Evolutionary conservation across 2,888 invertebrate genomes (phyloP), one percentile per base, ranked within the genome.

Genomic region (Agonopterix alstromeriana): DNA sequence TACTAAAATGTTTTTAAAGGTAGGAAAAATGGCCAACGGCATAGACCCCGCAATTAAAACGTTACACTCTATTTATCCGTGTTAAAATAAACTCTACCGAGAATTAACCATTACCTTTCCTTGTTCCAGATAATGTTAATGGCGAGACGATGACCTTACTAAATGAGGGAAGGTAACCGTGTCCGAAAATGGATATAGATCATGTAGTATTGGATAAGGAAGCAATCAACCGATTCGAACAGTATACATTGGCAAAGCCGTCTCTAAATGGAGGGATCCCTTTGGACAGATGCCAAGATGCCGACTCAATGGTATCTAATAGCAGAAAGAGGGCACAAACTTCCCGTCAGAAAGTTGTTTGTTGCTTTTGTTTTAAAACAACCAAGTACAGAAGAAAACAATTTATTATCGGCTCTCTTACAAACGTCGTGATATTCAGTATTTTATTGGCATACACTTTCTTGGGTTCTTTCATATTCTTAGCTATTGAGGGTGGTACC

Each of bases 351-450:
- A 90, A 89, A 81, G 82, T 87, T 63, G 75, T 89, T 67, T 89
- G 89, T 65, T 89, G 89, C 65, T 87, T 89, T 79, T 89, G 89
- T 73, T 87, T 89, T 70, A 89, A 89, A 80, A 89, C 89, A 61
- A 89, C 89, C 36, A 89, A 89, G 73, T 86, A 80, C 60, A 78
- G 85, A 69, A 78, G 82, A 82, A 88, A 82, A 80, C 91, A 92
- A 62, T 93, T 93, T 70, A 85, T 93, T 63, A 92, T 94, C 48
- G 94, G 94, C 10, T 91, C 94, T 55, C 90, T 95, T 60, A 95
- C 95, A 54, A 96, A 96, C 77, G 86, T 95, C 62, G 93, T 95
- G 60, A 95, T 96, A 77, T 96, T 96, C 81, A 90, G 93, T 48
- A 90, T 95, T 48, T 90, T 96, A 42, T 90, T 96, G 65, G 95